These are phyloP conservation scores for Streptopelia turtur DNA, from an alignment of 2,797 vertebrate species.

Conservation along the genomic window DNA sequence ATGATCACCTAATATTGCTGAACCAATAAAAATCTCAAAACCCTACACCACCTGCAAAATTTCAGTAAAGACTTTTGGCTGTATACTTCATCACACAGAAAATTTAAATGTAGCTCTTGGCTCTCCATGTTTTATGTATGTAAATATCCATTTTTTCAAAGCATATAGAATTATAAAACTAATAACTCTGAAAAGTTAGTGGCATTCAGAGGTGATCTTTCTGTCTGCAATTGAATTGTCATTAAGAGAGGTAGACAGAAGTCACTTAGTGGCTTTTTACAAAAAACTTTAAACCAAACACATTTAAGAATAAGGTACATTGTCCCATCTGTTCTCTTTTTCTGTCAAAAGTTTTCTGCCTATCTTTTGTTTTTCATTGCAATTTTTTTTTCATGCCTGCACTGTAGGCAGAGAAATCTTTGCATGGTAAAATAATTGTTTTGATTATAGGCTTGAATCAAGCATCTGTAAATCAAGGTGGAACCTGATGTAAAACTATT, in stretches of 20 bases:
- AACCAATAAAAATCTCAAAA: not conserved
- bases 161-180: not conserved
- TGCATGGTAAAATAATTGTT: conserved; percentile 44
- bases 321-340: not conserved
- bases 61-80: not conserved
- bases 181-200: not conserved
- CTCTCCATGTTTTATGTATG: not conserved
- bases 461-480: conserved; percentile 17
- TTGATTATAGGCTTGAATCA: conserved; percentile 56
- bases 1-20: not conserved
- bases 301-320: not conserved
- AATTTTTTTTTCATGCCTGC: not conserved
- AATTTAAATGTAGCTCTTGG: not conserved
- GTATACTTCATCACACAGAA: not conserved
- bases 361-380: conserved; percentile 14
- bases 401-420: conserved; percentile 18
- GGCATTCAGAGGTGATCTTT: not conserved
- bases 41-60: not conserved
- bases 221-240: not conserved
- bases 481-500: not conserved
- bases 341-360: conserved; percentile 18
- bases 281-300: not conserved
- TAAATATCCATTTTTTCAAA: conserved; percentile 33
- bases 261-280: not conserved
- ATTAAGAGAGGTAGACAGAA: not conserved